These are phyloP conservation scores for Eonycteris spelaea DNA, from an alignment of 2,113 vertebrate genomes.

Conservation along the genomic window DNA sequence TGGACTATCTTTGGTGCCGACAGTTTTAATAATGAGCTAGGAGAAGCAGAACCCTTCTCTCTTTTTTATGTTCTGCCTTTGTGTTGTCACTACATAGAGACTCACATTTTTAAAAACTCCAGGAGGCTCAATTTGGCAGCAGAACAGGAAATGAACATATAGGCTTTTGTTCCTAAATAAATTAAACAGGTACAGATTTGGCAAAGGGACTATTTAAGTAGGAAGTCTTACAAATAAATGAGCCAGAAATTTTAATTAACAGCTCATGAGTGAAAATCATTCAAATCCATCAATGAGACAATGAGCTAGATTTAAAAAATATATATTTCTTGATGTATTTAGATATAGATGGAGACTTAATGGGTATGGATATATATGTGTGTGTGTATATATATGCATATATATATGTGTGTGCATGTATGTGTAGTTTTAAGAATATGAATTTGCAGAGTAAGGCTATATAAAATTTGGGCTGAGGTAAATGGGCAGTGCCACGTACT, in stretches of 20 bases:
- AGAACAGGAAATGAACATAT: not conserved
- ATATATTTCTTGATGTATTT: not conserved
- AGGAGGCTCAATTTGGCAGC: not conserved
- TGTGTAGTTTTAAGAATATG: not conserved
- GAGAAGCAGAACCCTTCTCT: not conserved
- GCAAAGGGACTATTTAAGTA: not conserved
- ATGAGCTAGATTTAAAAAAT: not conserved
- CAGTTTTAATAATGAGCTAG: not conserved
- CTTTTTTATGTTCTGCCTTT: not conserved
- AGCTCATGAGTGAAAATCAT: constrained; percentile 37
- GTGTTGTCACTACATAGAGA: not conserved
- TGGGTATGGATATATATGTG: too few relatives aligned
- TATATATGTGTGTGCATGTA: too few relatives aligned
- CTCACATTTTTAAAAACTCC: not conserved
- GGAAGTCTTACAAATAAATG: not conserved
- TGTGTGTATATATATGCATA: too few relatives aligned
- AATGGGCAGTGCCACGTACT: not conserved
- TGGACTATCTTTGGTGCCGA: not conserved
- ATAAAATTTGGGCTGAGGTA: not conserved
- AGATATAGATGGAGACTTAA: not conserved
- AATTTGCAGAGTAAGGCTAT: not conserved
- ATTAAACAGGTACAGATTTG: constrained; percentile 22
- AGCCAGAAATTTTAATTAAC: constrained; percentile 43
- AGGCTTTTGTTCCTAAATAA: not conserved
- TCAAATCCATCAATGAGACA: constrained; percentile 18